Evolutionary conservation across 2,888 invertebrate species (phyloP).

Genomic region (Chaetogeoica ovagalla): DNA sequence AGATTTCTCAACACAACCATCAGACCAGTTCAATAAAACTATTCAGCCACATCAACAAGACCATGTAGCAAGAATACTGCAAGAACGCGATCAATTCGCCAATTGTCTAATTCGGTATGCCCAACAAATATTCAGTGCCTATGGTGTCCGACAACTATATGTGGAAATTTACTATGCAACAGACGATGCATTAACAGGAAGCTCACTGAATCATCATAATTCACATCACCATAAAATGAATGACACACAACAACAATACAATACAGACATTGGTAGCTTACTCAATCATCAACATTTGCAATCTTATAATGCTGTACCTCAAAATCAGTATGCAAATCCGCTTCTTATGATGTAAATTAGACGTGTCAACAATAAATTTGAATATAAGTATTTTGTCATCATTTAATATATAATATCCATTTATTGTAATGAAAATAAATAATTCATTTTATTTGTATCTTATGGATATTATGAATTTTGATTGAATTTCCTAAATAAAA

Average conservation of each 20-base stretch:
- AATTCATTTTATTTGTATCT: too few species aligned
- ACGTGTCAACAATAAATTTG: too few species aligned
- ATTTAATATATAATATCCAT: too few species aligned
- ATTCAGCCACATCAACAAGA: not conserved
- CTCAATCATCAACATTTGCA: not conserved
- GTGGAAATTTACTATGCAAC: slow-evolving; percentile 91
- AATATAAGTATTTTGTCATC: too few species aligned
- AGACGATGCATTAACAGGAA: not conserved
- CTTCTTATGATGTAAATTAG: slow-evolving; percentile 30
- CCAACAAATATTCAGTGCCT: slow-evolving; percentile 78
- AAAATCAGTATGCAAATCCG: slow-evolving; percentile 11
- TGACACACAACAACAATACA: not conserved
- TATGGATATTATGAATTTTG: too few species aligned
- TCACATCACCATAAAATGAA: slow-evolving; percentile 1
- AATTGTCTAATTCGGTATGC: slow-evolving; percentile 22
- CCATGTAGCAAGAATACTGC: not conserved
- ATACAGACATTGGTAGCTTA: not conserved
- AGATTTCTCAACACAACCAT: not conserved
- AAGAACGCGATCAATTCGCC: slow-evolving; percentile 27
- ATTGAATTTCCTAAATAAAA: too few species aligned
- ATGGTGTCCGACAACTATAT: slow-evolving; percentile 87
- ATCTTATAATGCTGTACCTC: not conserved
- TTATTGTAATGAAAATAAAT: too few species aligned
- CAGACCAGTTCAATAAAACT: slow-evolving; percentile 76
- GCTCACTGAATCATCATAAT: slow-evolving; percentile 10